Conservation (phyloP, 2,113 vertebrate genomes). For the Sterrhoptilus dennistouni region DNA sequence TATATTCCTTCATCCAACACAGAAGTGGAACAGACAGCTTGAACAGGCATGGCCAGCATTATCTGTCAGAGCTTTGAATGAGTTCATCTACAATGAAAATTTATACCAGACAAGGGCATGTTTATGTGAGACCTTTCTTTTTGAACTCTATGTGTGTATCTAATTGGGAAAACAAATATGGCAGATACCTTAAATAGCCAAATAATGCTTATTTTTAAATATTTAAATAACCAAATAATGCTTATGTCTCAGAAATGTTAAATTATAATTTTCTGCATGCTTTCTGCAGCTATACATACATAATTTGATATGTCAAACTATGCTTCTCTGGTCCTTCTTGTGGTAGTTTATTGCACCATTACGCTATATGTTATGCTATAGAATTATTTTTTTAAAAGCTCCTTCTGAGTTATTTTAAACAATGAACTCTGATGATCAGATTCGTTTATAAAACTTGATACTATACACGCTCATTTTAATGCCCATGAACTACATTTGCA, state of each 20-base stretch:
- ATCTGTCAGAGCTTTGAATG: background rate
- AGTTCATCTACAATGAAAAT: constrained; percentile 2
- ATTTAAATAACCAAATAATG: background rate
- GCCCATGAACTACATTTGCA: background rate
- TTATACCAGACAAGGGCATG: background rate
- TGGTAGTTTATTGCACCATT: background rate
- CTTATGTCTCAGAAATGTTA: background rate
- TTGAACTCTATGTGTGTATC: background rate
- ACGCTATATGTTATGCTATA: background rate
- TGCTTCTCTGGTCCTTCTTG: background rate
- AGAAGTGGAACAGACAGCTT: background rate
- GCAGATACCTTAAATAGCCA: background rate
- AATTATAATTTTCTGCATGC: background rate
- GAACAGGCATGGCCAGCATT: background rate
- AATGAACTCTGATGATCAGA: background rate
- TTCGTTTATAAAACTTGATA: background rate
- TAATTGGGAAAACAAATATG: background rate
- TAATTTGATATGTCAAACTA: background rate
- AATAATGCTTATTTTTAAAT: background rate
- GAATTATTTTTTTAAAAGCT: background rate
- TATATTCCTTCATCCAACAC: background rate
- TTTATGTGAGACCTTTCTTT: background rate
- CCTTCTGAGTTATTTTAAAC: background rate
- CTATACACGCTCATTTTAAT: background rate
- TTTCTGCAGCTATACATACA: background rate